A percentile compares a stretch with the other conserved stretches of the same genome.
Conservation (phyloP, 2,797 vertebrate genomes). For the Chelonia mydas region DNA sequence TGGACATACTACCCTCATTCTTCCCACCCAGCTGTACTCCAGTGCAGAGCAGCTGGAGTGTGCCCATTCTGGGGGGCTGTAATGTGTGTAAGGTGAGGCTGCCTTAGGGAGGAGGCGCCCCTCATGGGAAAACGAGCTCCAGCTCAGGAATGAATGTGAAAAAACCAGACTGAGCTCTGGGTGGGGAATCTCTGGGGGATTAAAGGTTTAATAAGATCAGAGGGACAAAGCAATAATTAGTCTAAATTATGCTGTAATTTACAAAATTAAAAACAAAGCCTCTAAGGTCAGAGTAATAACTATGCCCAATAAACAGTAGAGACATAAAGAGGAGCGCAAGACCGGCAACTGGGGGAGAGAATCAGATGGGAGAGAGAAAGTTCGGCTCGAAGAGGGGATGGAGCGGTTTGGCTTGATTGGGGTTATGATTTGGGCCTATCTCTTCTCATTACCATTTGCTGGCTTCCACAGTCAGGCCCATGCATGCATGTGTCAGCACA, state of each 20-base stretch:
- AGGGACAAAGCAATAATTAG: slow-evolving; percentile 78
- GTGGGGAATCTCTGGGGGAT: slow-evolving; percentile 72
- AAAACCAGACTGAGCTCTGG: slow-evolving; percentile 71
- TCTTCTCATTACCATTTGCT: neutral
- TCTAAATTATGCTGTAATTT: slow-evolving; percentile 77
- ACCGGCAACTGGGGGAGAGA: neutral
- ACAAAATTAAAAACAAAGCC: slow-evolving; percentile 77
- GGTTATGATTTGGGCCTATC: neutral
- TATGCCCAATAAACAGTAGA: slow-evolving; percentile 28
- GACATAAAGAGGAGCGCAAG: slow-evolving; percentile 29
- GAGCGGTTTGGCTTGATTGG: neutral
- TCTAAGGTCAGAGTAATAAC: slow-evolving; percentile 53
- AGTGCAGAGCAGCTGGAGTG: neutral
- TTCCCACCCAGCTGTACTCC: too few relatives aligned
- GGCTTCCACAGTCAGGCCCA: neutral
- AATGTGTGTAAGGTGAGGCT: neutral
- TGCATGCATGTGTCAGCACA: neutral
- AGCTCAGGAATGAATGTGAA: slow-evolving; percentile 61
- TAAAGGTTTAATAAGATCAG: slow-evolving; percentile 79
- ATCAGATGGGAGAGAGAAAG: fast-evolving
- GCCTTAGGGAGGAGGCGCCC: slow-evolving; percentile 25
- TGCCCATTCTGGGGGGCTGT: neutral
- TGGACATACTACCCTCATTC: too few relatives aligned
- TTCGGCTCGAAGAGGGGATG: fast-evolving
- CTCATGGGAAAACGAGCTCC: slow-evolving; percentile 52